Base-by-base conservation (phyloP, 2,113 vertebrate genomes). In the Eretmochelys imbricata region DNA sequence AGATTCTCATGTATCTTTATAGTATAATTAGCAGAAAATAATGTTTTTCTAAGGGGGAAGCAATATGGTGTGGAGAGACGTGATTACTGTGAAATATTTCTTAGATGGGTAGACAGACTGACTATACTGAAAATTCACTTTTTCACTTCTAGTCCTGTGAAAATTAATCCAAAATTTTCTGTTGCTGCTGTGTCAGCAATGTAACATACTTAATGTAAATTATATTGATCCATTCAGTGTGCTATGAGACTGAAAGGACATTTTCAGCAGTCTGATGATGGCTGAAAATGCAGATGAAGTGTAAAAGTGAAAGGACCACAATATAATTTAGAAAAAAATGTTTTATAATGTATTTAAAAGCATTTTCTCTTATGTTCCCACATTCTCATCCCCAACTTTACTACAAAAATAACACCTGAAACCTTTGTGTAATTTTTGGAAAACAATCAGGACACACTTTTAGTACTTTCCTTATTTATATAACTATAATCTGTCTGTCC, bases 391-490 rank as follows among this genome's bases (percentile, higher is more conserved):
- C 57, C 89, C 96, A 49, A 51, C 55, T 94, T 85, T 46, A 78
- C 80, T 91, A 93, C 82, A 91, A 94, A 97, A 97, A 90, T 89
- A 96, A 96, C 96, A 97, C 95, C 91, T 94, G 92, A 98, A 98
- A 97, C 89, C 89, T 95, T 85, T 93, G 94, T 94, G 92, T 92
- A 94, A 83, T 98, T 97, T 72, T 92, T 96, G 87, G 92, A 96
- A 97, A 97, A 98, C 95, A 96, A 96, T 97, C 93, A 96, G 92
- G 90, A 94, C 81, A 87, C 82, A 92, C 93, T 96, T 96, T 98
- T 89, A 90, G 38, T 96, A 96, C 92, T 97, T 97, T 97, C 94
- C 88, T 97, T 97, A 98, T 97, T 97, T 62, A 79, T 91, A 88
- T 83, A 94, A 91, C 90, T 94, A 83, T 95, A 93, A 84, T 93